Evolutionary conservation across 1,140 invertebrate genomes (phyloP), one percentile per base, ranked within the genome.

Genomic region (Antheraea mylitta): DNA sequence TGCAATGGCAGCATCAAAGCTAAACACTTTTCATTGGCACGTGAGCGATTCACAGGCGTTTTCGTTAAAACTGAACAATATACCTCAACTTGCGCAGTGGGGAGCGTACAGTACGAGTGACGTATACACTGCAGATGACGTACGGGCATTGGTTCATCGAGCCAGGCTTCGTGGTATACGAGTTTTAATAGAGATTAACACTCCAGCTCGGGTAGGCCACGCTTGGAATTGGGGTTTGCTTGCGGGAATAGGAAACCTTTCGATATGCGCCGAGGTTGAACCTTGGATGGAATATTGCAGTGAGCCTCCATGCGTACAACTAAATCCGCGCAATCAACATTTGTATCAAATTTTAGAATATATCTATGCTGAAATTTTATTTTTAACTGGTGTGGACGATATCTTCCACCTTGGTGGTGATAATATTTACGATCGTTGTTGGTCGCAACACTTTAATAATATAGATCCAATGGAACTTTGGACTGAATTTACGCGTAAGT

Each of bases 1-100:
- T 67, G 96, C 92, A 4, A 96, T 97, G 94, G 94, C 95, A 0
- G 93, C 95, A 42, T 94, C 94, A 64, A 97, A 97, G 89, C 91
- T 97, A 38, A 97, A 97, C 88, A 95, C 96, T 11, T 95, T 97
- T 67, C 97, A 97, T 83, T 97, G 96, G 96, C 96, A 97, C 78
- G 93, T 96, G 0, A 96, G 95, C 0, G 96, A 97, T 82, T 94
- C 95, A 0, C 96, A 97, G 78, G 96, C 96, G 75, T 97, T 97
- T 89, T 96, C 96, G 0, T 93, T 97, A 70, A 86, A 95, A 42
- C 94, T 95, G 0, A 92, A 93, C 8, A 92, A 93, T 73, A 93
- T 95, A 53, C 96, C 96, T 0, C 91, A 95, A 73, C 89, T 97
- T 83, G 90, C 94, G 1, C 92, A 93, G 67, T 95, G 94, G 74